Evolutionary conservation across 2,113 vertebrate genomes (phyloP), one percentile per base, ranked within the genome.

Genomic region (Triplophysa rosa): DNA sequence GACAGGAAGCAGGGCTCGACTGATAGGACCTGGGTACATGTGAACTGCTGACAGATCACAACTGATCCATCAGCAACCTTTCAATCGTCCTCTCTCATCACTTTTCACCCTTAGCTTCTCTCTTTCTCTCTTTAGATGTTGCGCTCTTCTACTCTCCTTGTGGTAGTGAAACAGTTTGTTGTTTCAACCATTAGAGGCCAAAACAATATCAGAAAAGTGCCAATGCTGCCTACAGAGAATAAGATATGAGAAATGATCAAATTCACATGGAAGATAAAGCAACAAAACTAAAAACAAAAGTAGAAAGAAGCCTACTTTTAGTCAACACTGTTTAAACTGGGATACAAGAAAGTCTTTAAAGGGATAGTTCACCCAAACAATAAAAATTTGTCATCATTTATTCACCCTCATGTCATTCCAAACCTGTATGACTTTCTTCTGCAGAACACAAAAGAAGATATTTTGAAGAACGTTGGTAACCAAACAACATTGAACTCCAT

Each of bases 1-100:
- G 86, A 90, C 85, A 81, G 82, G 80, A 86, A 80, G 84, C 88
- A 89, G 88, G 84, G 79, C 1, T 52, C 77, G 78, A 77, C 86
- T 77, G 85, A 78, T 67, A 26, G 26, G 37, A 56, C 6, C 54
- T 23, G 1, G 21, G 19, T 8, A 23, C 56, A n/a, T 21, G 17
- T 59, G 21, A 62, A 26, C 24, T 26, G 1, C 11, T 74, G 71
- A 74, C 21, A 61, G 12, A 59, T 11, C 11, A 40, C 23, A 40
- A 47, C 17, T 29, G 61, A 64, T 76, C 73, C 17, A 64, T 63
- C 59, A 47, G 6, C 10, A 52, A 16, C 59, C 61, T 64, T 23
- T 49, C 40, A 29, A 16, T 26, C 59, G 10, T 54, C 6, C 54
- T 59, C 70, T 23, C 13, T 24, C 70, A 13, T 42, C 54, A 73